Evolutionary conservation across 2,888 invertebrate species (phyloP).

Genomic region (Cartodere bifasciata): DNA sequence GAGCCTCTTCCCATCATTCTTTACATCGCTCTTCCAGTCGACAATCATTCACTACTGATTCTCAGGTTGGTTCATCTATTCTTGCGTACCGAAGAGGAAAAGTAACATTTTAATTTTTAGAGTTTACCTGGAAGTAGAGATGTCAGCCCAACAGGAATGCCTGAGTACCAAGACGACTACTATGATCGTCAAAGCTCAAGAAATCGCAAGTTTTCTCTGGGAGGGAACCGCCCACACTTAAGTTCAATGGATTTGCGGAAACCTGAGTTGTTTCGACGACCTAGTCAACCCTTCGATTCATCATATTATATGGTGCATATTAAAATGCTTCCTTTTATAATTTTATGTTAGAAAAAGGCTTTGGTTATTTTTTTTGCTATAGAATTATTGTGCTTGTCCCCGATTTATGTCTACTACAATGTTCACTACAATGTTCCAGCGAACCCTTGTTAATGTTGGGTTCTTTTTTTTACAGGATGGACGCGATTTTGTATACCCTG

Average conservation of each 20-base stretch:
- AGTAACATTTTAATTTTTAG: constrained; percentile 26
- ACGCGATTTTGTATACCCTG: constrained; percentile 10
- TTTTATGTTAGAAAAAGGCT: constrained; percentile 6
- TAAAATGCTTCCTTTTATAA: constrained; percentile 4
- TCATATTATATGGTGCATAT: constrained; percentile 11
- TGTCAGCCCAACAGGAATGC: constrained; percentile 37
- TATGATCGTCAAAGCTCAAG: constrained; percentile 18
- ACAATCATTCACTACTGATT: constrained; percentile 53
- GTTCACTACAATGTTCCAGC: too few species aligned
- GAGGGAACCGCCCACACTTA: constrained; percentile 22
- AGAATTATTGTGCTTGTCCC: too few species aligned
- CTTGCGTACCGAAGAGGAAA: not conserved
- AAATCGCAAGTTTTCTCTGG: constrained; percentile 13
- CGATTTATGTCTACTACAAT: too few species aligned
- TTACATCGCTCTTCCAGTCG: constrained; percentile 51
- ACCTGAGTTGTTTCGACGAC: constrained; percentile 30
- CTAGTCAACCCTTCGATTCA: constrained; percentile 10
- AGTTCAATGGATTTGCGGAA: constrained; percentile 39
- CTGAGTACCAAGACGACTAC: constrained; percentile 23
- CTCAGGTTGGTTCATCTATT: constrained; percentile 39
- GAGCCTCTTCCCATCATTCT: constrained; percentile 28
- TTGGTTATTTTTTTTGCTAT: too few species aligned
- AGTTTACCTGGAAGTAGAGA: constrained; percentile 41
- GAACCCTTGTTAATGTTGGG: too few species aligned
- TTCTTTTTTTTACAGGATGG: constrained; percentile 16